A percentile compares a stretch with the other conserved stretches of the same genome.
These are phyloP conservation scores for Chymomyza procnemis DNA, from an alignment of 2,888 invertebrate species.

Conservation along the genomic window DNA sequence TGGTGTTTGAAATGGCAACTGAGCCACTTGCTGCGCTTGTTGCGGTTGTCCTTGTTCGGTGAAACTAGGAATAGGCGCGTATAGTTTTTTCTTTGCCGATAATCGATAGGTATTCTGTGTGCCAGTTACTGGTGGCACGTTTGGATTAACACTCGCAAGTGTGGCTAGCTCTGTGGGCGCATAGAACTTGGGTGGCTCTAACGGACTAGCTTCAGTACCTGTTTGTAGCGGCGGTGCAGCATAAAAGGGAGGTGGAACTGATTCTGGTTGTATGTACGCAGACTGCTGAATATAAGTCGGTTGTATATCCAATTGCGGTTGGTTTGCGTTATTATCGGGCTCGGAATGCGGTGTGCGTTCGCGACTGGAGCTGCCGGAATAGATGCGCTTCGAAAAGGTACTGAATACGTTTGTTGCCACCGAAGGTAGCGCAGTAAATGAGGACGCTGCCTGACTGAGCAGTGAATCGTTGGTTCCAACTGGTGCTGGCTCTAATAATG, in stretches of 20 bases:
- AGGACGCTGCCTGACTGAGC: conserved; percentile 75
- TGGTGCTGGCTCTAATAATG: conserved; percentile 56
- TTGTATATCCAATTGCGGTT: conserved; percentile 71
- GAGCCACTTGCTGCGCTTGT: conserved; percentile 13
- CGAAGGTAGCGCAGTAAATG: conserved; percentile 81
- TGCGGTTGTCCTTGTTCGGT: conserved; percentile 49
- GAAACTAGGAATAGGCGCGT: conserved; percentile 88
- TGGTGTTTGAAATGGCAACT: conserved; percentile 43
- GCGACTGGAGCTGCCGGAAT: conserved; percentile 59
- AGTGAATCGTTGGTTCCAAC: conserved; percentile 62
- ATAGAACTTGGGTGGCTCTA: conserved; percentile 49
- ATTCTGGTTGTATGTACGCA: conserved; percentile 14
- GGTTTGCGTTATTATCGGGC: conserved; percentile 36
- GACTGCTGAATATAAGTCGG: conserved; percentile 66
- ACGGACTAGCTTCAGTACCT: conserved; percentile 21
- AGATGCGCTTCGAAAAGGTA: conserved; percentile 79
- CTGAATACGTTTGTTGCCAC: conserved; percentile 83
- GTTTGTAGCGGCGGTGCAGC: conserved; percentile 12
- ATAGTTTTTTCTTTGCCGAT: conserved; percentile 84
- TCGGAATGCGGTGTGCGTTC: conserved; percentile 49
- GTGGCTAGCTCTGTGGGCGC: conserved; percentile 30
- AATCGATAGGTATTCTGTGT: conserved; percentile 82
- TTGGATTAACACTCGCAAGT: conserved; percentile 26
- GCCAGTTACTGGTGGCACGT: conserved; percentile 36
- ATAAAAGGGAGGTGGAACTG: not conserved